These are phyloP conservation scores for Ptycholaimellus sp. DNA, from an alignment of 2,888 invertebrate genomes.

Conservation along the genomic window DNA sequence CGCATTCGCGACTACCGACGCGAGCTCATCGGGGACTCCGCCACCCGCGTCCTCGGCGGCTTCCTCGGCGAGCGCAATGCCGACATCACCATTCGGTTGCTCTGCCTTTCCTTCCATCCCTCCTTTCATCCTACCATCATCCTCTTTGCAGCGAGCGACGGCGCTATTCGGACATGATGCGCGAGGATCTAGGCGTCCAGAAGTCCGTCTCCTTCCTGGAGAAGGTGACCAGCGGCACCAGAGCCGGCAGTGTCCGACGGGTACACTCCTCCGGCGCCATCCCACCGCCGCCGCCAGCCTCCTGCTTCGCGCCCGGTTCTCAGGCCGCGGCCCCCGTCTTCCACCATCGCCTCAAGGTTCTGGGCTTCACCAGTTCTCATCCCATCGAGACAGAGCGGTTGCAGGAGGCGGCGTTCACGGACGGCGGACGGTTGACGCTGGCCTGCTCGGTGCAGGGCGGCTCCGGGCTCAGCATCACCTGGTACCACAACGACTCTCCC, in stretches of 20 bases:
- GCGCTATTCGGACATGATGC: constrained; percentile 6
- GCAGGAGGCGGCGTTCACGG: constrained; percentile 52
- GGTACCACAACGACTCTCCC: constrained; percentile 34
- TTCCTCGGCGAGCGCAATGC: constrained; percentile 18
- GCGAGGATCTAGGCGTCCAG: constrained; percentile 2
- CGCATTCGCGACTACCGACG: constrained; percentile 23
- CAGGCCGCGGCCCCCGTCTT: constrained; percentile 46
- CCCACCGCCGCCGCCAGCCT: background rate
- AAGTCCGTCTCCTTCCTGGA: background rate
- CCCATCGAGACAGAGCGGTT: constrained; percentile 66
- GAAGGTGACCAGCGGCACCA: background rate
- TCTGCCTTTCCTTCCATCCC: background rate
- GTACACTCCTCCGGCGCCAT: background rate
- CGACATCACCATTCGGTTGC: constrained; percentile 19
- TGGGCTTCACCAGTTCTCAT: no score
- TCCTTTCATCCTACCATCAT: constrained; percentile 1
- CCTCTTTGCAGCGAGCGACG: no score
- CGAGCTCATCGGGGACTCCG: constrained; percentile 19
- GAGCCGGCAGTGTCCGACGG: background rate
- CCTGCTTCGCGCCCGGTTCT: background rate
- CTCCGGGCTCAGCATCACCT: constrained; percentile 59
- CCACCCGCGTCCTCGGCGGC: constrained; percentile 16
- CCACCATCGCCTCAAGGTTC: no score
- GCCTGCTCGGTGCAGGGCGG: constrained; percentile 62
- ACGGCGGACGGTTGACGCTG: constrained; percentile 45